Conservation (phyloP, 2,888 invertebrate genomes). For the Andrena praecox region DNA sequence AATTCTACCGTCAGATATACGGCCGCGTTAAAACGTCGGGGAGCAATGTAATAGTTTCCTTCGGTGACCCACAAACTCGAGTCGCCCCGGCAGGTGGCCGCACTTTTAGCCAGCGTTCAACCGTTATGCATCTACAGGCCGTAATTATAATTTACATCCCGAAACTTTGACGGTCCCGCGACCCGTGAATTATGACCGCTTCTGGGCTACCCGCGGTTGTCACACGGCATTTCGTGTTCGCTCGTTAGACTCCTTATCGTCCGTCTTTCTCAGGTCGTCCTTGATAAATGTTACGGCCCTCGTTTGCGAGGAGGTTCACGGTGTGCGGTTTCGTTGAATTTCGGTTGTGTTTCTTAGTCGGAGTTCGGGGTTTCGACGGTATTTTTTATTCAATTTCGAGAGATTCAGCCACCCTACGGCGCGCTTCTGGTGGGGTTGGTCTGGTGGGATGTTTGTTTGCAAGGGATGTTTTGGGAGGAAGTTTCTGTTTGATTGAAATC, state of each 20-base stretch:
- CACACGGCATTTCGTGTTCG: background rate
- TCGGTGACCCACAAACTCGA: slow-evolving; percentile 12
- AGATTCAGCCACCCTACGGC: no score
- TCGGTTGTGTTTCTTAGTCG: background rate
- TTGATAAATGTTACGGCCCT: background rate
- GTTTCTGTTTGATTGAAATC: no score
- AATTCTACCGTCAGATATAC: slow-evolving; percentile 12
- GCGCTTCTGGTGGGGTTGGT: no score
- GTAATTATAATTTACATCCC: slow-evolving; percentile 20
- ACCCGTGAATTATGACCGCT: slow-evolving; percentile 6
- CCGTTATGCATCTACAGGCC: slow-evolving; percentile 11
- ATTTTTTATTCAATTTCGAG: no score
- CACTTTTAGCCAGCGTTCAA: slow-evolving; percentile 18
- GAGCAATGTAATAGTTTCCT: slow-evolving; percentile 10
- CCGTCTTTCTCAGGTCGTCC: background rate
- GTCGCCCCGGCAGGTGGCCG: background rate
- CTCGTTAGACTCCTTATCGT: background rate
- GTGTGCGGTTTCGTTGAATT: background rate
- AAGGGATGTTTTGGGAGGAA: no score
- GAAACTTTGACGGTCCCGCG: slow-evolving; percentile 31
- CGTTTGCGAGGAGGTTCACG: background rate
- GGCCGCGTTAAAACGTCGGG: slow-evolving; percentile 5
- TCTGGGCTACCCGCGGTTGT: slow-evolving; percentile 8
- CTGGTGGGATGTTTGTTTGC: no score
- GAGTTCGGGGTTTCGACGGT: background rate